Percentiles rank a stretch among this genome's conserved stretches.
Evolutionary conservation across 2,113 vertebrate species (phyloP).

Genomic region (Laterallus jamaicensis): DNA sequence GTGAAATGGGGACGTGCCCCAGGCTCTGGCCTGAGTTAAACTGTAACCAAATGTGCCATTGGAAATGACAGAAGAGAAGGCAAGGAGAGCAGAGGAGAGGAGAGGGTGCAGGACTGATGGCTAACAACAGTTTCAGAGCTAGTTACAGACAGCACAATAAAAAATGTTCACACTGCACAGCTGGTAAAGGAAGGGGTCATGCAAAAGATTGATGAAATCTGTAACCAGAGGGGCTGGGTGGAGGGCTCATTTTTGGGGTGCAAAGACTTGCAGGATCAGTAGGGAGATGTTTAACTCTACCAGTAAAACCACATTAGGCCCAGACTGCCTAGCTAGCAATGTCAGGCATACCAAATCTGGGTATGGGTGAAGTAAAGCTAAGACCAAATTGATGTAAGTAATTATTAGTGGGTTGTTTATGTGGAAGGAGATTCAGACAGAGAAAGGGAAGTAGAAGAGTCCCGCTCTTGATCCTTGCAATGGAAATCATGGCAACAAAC

Average conservation of each 20-base stretch:
- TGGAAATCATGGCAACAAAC: background rate
- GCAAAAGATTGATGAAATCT: background rate
- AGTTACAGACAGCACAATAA: background rate
- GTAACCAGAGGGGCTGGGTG: background rate
- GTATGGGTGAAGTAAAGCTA: background rate
- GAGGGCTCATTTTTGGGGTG: rapidly evolving
- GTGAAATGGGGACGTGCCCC: background rate
- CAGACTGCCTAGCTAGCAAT: rapidly evolving
- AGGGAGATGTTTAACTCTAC: background rate
- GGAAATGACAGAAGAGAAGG: background rate
- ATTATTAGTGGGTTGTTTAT: background rate
- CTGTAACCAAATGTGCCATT: background rate
- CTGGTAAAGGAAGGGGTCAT: background rate
- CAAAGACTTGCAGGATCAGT: background rate
- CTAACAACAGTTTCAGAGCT: background rate
- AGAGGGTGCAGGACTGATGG: background rate
- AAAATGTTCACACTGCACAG: background rate
- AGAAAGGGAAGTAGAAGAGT: background rate
- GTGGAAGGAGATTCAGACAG: background rate
- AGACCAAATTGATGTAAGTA: background rate
- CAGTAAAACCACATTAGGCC: background rate
- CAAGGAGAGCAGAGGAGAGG: too few relatives aligned
- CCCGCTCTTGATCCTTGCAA: background rate
- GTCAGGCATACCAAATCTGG: background rate
- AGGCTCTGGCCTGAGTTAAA: background rate